Conservation (phyloP, 35 echinoderm and acorn worm species). For the Holothuria glaberrima region DNA sequence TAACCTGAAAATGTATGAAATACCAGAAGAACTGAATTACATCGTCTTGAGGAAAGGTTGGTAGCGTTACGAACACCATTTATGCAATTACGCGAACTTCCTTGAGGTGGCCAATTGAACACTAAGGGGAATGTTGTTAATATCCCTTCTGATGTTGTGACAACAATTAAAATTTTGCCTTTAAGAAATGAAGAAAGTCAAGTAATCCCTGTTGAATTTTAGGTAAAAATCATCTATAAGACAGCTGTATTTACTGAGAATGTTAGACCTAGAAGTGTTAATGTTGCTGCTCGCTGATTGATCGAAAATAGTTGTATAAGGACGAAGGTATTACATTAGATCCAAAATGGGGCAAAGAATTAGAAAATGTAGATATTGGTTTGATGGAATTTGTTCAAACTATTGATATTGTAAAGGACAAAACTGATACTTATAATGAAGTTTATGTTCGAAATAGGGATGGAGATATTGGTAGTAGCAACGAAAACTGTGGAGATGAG, state of each 20-base stretch:
- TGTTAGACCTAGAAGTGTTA: conserved; percentile 54
- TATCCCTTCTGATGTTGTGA: neutral
- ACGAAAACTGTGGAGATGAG: neutral
- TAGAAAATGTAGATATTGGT: conserved; percentile 18
- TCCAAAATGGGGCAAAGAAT: neutral
- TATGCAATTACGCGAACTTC: neutral
- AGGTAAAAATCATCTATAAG: conserved; percentile 49
- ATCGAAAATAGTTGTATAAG: conserved; percentile 59
- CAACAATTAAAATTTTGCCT: conserved; percentile 26
- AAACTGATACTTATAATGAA: neutral
- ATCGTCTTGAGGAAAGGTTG: conserved; percentile 28
- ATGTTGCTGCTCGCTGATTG: conserved; percentile 49
- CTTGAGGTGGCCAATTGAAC: neutral
- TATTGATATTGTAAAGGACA: neutral
- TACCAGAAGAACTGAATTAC: conserved; percentile 6
- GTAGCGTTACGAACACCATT: neutral
- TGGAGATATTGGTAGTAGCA: neutral
- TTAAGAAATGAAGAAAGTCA: neutral
- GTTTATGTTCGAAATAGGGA: neutral
- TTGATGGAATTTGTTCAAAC: conserved; percentile 37
- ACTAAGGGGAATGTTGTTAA: neutral
- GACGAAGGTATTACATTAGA: conserved; percentile 47
- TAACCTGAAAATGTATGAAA: conserved; percentile 12
- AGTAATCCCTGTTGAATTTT: conserved; percentile 21
- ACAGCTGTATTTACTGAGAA: conserved; percentile 25